Conservation (phyloP, 2,888 invertebrate genomes). For the Rotaria macrura region DNA sequence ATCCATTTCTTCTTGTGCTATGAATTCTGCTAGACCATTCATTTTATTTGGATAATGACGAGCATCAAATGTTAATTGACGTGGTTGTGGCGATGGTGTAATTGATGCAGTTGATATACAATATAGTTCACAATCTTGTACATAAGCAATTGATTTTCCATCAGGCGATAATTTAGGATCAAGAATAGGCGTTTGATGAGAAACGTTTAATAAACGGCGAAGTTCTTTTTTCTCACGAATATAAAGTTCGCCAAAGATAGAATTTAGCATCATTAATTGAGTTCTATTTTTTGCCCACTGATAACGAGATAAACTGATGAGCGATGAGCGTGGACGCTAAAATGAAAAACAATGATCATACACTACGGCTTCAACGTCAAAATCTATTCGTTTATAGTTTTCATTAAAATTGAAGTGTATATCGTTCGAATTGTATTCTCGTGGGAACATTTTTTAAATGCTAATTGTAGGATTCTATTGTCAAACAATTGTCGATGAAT, state of each 20-base stretch:
- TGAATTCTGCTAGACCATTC: constrained; percentile 9
- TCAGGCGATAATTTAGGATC: constrained; percentile 1
- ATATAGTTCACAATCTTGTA: constrained; percentile 13
- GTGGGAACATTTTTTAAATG: too few relatives aligned
- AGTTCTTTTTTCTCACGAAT: neutral
- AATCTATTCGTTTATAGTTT: too few relatives aligned
- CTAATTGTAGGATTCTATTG: too few relatives aligned
- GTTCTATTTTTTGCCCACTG: neutral
- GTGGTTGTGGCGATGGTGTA: neutral
- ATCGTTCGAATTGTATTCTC: too few relatives aligned
- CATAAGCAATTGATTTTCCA: neutral
- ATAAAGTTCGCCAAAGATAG: neutral
- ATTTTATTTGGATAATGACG: neutral
- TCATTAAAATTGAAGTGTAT: too few relatives aligned
- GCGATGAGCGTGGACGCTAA: neutral
- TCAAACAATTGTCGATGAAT: too few relatives aligned
- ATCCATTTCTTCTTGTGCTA: constrained; percentile 17
- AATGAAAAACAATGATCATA: neutral
- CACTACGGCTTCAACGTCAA: too few relatives aligned
- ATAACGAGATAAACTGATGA: neutral
- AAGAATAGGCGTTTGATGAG: neutral
- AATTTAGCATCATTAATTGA: neutral
- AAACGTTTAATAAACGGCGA: neutral
- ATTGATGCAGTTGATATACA: neutral
- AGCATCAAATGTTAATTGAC: constrained; percentile 1